Conservation (phyloP, 2,888 invertebrate species). For the Tigriopus californicus region DNA sequence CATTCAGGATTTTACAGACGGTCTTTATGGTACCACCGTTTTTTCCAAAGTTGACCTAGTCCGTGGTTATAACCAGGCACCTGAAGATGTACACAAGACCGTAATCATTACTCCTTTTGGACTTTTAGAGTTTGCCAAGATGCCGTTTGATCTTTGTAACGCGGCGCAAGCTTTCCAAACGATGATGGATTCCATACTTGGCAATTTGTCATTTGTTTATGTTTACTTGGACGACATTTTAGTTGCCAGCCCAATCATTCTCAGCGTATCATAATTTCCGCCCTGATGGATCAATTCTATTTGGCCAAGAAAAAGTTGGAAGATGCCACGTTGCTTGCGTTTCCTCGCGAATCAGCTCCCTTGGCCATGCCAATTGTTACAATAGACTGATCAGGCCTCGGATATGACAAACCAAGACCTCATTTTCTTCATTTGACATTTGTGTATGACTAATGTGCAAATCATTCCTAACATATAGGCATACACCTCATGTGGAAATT, state of each 20-base stretch:
- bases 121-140: constrained; percentile 24
- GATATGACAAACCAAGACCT: too few relatives aligned
- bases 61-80: constrained; percentile 26
- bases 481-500: too few relatives aligned
- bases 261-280: not conserved
- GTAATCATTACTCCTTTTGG: constrained; percentile 27
- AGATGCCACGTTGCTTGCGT: too few relatives aligned
- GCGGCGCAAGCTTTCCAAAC: constrained; percentile 28
- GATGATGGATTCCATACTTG: constrained; percentile 21
- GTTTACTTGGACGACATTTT: constrained; percentile 26
- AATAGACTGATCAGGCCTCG: too few relatives aligned
- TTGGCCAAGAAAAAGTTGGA: too few relatives aligned
- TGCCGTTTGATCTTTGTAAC: constrained; percentile 27
- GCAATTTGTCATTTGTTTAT: constrained; percentile 23
- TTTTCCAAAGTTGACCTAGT: constrained; percentile 22
- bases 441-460: too few relatives aligned
- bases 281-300: too few relatives aligned
- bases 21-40: constrained; percentile 16
- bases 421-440: too few relatives aligned
- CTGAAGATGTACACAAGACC: constrained; percentile 26
- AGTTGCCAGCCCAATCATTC: not conserved
- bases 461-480: too few relatives aligned
- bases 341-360: too few relatives aligned
- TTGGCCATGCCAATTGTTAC: too few relatives aligned
- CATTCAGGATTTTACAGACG: constrained; percentile 24